A percentile compares a stretch with the other conserved stretches of the same genome.
These are phyloP conservation scores for Zygogramma bicolorata DNA, from an alignment of 2,888 invertebrate genomes.

Conservation along the genomic window DNA sequence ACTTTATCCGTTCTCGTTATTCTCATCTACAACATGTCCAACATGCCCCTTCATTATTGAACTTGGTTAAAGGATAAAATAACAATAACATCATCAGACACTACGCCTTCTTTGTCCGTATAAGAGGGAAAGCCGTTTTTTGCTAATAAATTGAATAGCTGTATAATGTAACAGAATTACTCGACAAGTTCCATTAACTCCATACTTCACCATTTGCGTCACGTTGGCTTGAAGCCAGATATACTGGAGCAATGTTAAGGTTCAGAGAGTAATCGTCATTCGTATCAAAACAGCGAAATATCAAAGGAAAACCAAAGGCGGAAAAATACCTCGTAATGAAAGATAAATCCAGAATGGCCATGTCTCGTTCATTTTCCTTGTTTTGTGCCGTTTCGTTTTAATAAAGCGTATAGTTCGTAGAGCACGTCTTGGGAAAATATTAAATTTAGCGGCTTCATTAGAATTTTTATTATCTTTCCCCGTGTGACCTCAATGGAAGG, in stretches of 20 bases:
- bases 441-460: slow-evolving; percentile 31
- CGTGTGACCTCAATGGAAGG: slow-evolving; percentile 20
- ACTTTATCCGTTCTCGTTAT: too few species aligned
- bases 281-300: neutral
- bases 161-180: neutral
- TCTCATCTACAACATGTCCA: too few species aligned
- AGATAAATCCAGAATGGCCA: neutral
- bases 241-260: neutral
- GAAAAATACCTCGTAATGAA: neutral
- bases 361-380: neutral
- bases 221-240: neutral
- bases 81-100: too few species aligned
- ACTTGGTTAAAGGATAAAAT: too few species aligned
- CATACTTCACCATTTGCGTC: neutral
- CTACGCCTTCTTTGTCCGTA: too few species aligned
- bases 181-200: neutral
- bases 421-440: slow-evolving; percentile 31
- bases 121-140: neutral
- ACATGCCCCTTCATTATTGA: too few species aligned
- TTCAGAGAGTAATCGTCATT: neutral
- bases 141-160: neutral
- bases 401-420: slow-evolving; percentile 1
- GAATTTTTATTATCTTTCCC: slow-evolving; percentile 31
- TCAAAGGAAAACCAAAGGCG: neutral
- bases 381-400: neutral